Percentiles rank a stretch among this genome's conserved stretches.
Conservation (phyloP, 92 coral and sea anemone species). For the Ricordea florida region DNA sequence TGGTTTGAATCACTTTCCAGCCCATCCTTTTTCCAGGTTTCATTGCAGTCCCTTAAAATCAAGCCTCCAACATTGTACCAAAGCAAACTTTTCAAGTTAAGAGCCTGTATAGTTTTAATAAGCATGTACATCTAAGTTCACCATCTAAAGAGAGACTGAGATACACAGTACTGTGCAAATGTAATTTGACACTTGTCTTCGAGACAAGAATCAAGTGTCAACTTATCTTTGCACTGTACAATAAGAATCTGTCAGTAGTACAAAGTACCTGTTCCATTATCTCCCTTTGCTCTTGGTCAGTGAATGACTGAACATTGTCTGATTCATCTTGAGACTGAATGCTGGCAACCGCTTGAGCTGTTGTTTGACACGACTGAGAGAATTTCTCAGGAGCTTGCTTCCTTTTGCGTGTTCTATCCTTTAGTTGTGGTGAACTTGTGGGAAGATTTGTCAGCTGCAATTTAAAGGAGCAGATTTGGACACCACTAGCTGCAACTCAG, state of each 20-base stretch:
- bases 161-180: too few relatives aligned
- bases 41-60: too few relatives aligned
- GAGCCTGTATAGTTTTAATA: too few relatives aligned
- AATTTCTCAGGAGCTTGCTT: slow-evolving; percentile 65
- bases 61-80: too few relatives aligned
- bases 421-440: slow-evolving; percentile 40
- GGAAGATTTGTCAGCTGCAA: slow-evolving; percentile 82
- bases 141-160: too few relatives aligned
- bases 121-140: too few relatives aligned
- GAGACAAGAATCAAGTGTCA: background rate
- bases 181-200: too few relatives aligned
- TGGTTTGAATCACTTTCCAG: too few relatives aligned
- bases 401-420: slow-evolving; percentile 78
- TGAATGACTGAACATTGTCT: background rate
- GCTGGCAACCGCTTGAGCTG: slow-evolving; percentile 81
- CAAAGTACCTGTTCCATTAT: slow-evolving; percentile 29
- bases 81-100: too few relatives aligned
- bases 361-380: slow-evolving; percentile 71
- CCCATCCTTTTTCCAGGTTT: too few relatives aligned
- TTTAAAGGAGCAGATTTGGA: background rate
- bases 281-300: slow-evolving; percentile 50
- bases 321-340: slow-evolving; percentile 58
- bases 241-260: background rate
- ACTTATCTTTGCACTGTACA: background rate
- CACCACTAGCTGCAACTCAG: background rate